Percentiles rank a stretch among this genome's conserved stretches.
These are phyloP conservation scores for Cosmorhoe ocellata DNA, from an alignment of 2,888 invertebrate genomes.

Conservation along the genomic window DNA sequence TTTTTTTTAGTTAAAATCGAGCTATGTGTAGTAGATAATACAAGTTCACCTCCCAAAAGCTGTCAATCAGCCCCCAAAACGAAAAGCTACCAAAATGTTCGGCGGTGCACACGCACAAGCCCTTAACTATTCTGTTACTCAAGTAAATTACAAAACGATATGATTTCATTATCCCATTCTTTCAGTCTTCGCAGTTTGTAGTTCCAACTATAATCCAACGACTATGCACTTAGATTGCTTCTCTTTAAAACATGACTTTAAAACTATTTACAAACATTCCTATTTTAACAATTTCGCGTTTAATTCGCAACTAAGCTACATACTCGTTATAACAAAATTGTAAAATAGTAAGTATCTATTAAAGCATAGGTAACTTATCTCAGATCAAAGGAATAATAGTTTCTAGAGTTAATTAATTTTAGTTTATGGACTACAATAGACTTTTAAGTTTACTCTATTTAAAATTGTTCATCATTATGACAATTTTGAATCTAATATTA, in stretches of 20 bases:
- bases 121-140: conserved; percentile 71
- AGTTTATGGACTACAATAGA: conserved; percentile 59
- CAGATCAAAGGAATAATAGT: conserved; percentile 54
- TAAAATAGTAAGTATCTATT: conserved; percentile 48
- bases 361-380: conserved; percentile 57
- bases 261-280: conserved; percentile 65
- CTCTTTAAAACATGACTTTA: conserved; percentile 56
- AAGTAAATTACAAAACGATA: conserved; percentile 80
- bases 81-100: conserved; percentile 46
- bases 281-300: conserved; percentile 60
- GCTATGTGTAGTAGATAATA: too few relatives aligned
- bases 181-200: conserved; percentile 80
- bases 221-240: conserved; percentile 63
- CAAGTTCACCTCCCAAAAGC: too few relatives aligned
- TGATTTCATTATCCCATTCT: conserved; percentile 77
- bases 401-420: conserved; percentile 46
- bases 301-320: conserved; percentile 55
- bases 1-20: too few relatives aligned
- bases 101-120: conserved; percentile 64
- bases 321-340: conserved; percentile 46
- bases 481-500: conserved; percentile 71
- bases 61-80: too few relatives aligned
- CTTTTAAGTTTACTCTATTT: conserved; percentile 57
- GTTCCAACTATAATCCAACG: conserved; percentile 75
- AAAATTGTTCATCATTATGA: conserved; percentile 66